phyloP scores from a whole-genome alignment of 2,113 vertebrate genomes.

The Girardinichthys multiradiatus region DNA sequence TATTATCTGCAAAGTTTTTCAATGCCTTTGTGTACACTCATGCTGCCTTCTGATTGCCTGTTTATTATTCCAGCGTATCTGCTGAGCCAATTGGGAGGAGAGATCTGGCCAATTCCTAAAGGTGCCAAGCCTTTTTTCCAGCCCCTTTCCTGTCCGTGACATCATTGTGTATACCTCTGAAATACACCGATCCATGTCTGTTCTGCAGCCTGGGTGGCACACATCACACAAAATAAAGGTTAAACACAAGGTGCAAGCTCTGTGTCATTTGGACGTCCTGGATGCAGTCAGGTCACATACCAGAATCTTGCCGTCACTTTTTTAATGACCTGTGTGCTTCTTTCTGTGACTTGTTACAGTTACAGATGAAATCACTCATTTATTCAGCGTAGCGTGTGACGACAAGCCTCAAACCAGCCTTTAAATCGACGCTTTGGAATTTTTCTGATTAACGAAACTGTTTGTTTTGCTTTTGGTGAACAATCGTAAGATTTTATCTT shows the following conservation, averaged over 20 bases:
- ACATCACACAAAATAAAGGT: constrained; percentile 80
- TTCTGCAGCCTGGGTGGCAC: constrained; percentile 96
- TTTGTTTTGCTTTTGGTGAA: not conserved
- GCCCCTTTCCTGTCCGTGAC: constrained; percentile 93
- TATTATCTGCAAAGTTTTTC: constrained; percentile 94
- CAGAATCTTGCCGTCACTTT: constrained; percentile 31
- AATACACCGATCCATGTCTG: constrained; percentile 91
- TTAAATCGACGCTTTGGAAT: constrained; percentile 31
- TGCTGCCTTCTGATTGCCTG: constrained; percentile 94
- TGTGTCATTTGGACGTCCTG: constrained; percentile 81
- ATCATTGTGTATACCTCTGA: constrained; percentile 91
- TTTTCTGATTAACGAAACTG: constrained; percentile 13
- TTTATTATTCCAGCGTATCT: constrained; percentile 95
- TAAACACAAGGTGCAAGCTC: constrained; percentile 88
- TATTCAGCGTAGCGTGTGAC: constrained; percentile 7
- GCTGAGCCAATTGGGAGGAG: constrained; percentile 88
- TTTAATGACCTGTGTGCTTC: constrained; percentile 16
- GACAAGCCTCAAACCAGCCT: constrained; percentile 28
- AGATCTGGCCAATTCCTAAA: constrained; percentile 85
- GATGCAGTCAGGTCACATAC: constrained; percentile 67
- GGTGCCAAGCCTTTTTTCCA: constrained; percentile 88
- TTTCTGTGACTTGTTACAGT: constrained; percentile 39
- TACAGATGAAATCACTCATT: constrained; percentile 47
- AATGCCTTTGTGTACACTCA: constrained; percentile 94
- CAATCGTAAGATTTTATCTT: not conserved